Evolutionary conservation across 2,797 vertebrate genomes (phyloP), one percentile per base, ranked within the genome.

Genomic region (Myotis findleyi): DNA sequence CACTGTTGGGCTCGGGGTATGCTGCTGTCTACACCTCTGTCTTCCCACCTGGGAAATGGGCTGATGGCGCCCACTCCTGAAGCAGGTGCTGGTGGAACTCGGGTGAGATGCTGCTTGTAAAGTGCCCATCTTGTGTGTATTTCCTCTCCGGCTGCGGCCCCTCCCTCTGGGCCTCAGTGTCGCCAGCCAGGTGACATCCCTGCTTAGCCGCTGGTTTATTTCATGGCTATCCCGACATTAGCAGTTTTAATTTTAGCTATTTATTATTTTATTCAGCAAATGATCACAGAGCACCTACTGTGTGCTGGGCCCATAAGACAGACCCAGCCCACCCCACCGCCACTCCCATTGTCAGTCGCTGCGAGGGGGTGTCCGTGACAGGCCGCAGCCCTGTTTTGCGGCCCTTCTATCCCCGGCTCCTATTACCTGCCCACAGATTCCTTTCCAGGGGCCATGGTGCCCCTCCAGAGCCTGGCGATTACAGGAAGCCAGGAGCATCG

Each of bases 381-480:
- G 41, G 36, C n/a, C 3, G 7, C 62, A 12, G 57, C 84, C 79
- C 38, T 44, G 14, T 80, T 89, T 76, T 47, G 38, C 68, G 76
- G 69, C 64, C 47, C 47, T 91, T 96, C 93, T 84, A 33, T 93
- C 96, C 87, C 93, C 30, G 3, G 25, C 75, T 96, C 76, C 94
- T 91, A 62, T 97, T 94, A 95, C 97, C 91, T 96, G 85, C 95
- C 85, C 75, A 62, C 66, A 71, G 87, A 95, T 97, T 95, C 92
- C 85, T 98, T 97, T 97, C 93, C 96, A 89, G 79, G 92, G 75
- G 59, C 96, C 69, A 14, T 73, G 87, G 86, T 96, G 89, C 25
- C 14, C 89, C 87, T 59, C 68, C 23, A 0, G 72, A 36, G 33
- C 49, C 82, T 81, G 77, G 86, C 71, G 21, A 90, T 89, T 87